Conservation (phyloP, 64 coral and sea anemone species). For the Porites australiensis region DNA sequence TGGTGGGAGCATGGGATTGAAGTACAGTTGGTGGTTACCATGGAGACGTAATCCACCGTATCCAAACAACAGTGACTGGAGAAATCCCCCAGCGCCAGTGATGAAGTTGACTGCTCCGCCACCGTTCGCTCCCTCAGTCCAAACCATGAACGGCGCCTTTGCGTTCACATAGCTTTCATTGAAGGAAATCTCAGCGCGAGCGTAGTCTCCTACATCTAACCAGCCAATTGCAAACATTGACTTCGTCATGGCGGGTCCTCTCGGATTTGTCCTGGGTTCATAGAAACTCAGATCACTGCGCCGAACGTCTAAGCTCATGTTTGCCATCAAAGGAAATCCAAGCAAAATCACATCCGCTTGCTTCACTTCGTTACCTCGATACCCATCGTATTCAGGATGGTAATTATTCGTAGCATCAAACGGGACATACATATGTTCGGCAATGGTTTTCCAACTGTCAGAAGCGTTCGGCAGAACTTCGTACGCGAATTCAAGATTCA, state of each 20-base stretch:
- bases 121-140: slow-evolving; percentile 76
- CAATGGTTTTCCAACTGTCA: slow-evolving; percentile 74
- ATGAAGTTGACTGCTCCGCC: slow-evolving; percentile 94
- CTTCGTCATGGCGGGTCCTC: slow-evolving; percentile 96
- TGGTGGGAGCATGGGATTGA: slow-evolving; percentile 75
- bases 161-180: slow-evolving; percentile 82
- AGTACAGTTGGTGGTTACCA: slow-evolving; percentile 64
- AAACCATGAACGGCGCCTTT: slow-evolving; percentile 92
- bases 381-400: slow-evolving; percentile 97
- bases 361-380: slow-evolving; percentile 70
- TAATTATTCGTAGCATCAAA: slow-evolving; percentile 77
- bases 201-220: slow-evolving; percentile 77
- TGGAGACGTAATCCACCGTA: slow-evolving; percentile 87
- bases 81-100: slow-evolving; percentile 93
- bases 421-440: slow-evolving; percentile 82
- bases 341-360: slow-evolving; percentile 97
- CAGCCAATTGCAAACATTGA: slow-evolving; percentile 96
- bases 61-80: slow-evolving; percentile 91
- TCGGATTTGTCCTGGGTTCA: slow-evolving; percentile 81
- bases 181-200: slow-evolving; percentile 69
- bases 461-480: slow-evolving; percentile 71
- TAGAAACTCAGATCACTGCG: slow-evolving; percentile 82
- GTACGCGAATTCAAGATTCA: slow-evolving; percentile 87
- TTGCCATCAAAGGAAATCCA: slow-evolving; percentile 88
- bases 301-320: slow-evolving; percentile 78